Evolutionary conservation across 2,797 vertebrate species (phyloP).

Genomic region (Ctenosaura bakeri): DNA sequence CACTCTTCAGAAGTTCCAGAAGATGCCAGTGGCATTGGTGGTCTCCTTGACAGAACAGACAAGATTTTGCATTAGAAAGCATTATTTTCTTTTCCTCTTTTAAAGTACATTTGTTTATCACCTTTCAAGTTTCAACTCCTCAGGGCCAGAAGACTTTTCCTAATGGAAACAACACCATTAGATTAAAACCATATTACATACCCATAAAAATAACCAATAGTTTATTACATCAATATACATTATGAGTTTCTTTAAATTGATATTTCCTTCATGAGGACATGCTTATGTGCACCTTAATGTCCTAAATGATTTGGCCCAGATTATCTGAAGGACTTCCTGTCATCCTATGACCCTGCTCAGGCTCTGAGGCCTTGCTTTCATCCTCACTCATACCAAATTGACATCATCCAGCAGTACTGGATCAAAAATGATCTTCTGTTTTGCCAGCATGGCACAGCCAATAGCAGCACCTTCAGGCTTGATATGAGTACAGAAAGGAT

Average conservation of each 20-base stretch:
- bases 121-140: too few relatives aligned
- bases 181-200: neutral
- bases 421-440: neutral
- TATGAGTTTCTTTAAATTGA: neutral
- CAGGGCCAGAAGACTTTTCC: too few relatives aligned
- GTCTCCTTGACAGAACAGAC: neutral
- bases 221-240: neutral
- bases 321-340: neutral
- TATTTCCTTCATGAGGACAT: neutral
- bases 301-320: neutral
- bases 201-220: neutral
- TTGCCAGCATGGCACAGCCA: neutral
- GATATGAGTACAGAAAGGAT: neutral
- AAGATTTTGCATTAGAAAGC: neutral
- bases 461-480: neutral
- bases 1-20: neutral
- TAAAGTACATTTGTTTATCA: conserved; percentile 12
- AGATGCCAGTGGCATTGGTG: neutral
- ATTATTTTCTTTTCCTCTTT: neutral
- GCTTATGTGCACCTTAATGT: neutral
- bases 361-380: neutral
- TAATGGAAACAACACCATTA: neutral
- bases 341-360: neutral
- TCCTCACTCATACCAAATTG: neutral
- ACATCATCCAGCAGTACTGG: neutral